phyloP scores from a whole-genome alignment of 2,888 invertebrate genomes.

The Cosmia pyralina region DNA sequence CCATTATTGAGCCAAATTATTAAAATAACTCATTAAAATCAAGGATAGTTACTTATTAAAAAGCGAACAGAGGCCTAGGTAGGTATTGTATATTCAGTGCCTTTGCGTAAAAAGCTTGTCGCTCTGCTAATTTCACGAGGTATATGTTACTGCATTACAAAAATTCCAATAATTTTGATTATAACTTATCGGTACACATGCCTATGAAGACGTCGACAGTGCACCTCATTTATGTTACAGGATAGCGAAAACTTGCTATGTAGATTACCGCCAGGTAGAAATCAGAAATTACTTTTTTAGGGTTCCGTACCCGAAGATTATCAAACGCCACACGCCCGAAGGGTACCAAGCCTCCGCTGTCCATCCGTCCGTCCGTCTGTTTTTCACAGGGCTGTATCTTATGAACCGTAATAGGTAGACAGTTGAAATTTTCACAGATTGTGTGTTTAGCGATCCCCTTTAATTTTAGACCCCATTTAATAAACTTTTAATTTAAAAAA shows the following conservation, averaged over 20 bases:
- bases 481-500: too few species aligned
- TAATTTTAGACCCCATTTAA: too few species aligned
- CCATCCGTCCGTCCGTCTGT: too few species aligned
- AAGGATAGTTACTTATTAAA: not conserved
- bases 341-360: too few species aligned
- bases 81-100: not conserved
- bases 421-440: too few species aligned
- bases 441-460: too few species aligned
- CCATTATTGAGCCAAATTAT: not conserved
- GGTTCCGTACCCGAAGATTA: too few species aligned
- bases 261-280: not conserved
- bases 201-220: not conserved
- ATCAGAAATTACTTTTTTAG: not conserved
- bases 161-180: conserved; percentile 1
- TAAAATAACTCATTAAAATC: not conserved
- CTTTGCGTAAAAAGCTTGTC: not conserved
- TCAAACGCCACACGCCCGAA: too few species aligned
- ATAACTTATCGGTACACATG: not conserved
- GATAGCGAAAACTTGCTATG: conserved; percentile 1
- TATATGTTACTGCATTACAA: not conserved
- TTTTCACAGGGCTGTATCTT: too few species aligned
- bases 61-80: not conserved
- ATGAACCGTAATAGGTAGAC: too few species aligned
- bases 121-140: not conserved
- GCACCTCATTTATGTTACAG: not conserved